A percentile compares a stretch with the other conserved stretches of the same genome.
Evolutionary conservation across 2,113 vertebrate genomes (phyloP).

Genomic region (Podarcis cretensis): DNA sequence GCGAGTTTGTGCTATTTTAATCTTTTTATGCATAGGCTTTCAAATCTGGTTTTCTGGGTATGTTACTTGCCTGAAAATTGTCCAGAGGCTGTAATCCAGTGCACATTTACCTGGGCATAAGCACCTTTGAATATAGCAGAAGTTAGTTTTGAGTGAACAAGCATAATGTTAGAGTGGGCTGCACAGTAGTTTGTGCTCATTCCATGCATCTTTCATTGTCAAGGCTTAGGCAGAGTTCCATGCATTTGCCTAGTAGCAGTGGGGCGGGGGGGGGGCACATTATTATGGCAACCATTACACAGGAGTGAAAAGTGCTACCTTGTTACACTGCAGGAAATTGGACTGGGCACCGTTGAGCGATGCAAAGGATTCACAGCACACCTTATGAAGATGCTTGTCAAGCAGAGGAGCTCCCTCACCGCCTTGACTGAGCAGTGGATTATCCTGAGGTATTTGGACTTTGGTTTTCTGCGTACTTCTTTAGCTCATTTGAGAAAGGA

Average conservation of each 20-base stretch:
- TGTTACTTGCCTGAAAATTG: not conserved
- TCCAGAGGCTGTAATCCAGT: no score
- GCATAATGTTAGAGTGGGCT: not conserved
- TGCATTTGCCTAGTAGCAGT: not conserved
- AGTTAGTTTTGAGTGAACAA: not conserved
- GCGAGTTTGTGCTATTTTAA: not conserved
- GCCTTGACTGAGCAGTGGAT: conserved; percentile 87
- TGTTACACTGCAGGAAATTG: conserved; percentile 82
- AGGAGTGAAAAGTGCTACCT: not conserved
- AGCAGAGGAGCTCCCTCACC: conserved; percentile 84
- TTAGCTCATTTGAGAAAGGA: not conserved
- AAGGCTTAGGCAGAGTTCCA: not conserved
- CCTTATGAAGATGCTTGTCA: conserved; percentile 87
- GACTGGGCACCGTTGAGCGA: conserved; percentile 85
- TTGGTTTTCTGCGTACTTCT: not conserved
- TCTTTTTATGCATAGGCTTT: not conserved
- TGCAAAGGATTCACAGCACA: conserved; percentile 94
- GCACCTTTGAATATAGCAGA: not conserved
- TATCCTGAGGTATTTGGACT: conserved; percentile 81
- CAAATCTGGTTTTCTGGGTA: not conserved
- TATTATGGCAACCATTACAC: not conserved
- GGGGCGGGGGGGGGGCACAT: not conserved
- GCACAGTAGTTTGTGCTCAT: not conserved
- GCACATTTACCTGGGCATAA: not conserved
- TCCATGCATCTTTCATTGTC: not conserved